phyloP scores from a whole-genome alignment of 2,888 invertebrate species.

The Syritta pipiens region DNA sequence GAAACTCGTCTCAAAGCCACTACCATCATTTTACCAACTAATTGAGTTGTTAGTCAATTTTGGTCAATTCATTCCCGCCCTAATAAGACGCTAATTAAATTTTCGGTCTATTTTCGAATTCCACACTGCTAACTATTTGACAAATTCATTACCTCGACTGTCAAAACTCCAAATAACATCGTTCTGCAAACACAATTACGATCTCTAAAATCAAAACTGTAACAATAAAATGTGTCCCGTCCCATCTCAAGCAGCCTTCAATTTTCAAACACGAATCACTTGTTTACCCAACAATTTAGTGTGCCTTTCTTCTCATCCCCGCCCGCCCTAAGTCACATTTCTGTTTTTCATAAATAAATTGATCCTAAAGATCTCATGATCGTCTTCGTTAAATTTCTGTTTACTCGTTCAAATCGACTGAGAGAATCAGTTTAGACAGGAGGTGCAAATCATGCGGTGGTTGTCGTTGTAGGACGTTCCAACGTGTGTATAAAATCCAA shows the following conservation, averaged over 20 bases:
- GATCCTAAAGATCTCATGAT: constrained; percentile 32
- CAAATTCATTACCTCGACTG: constrained; percentile 6
- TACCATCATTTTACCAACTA: constrained; percentile 42
- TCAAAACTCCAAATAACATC: no score
- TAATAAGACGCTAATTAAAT: constrained; percentile 41
- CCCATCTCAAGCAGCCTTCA: constrained; percentile 4
- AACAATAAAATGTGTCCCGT: constrained; percentile 13
- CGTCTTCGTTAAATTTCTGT: constrained; percentile 20
- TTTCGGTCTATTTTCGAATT: constrained; percentile 19
- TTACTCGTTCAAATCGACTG: constrained; percentile 26
- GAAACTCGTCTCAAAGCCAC: no score
- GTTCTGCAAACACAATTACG: no score
- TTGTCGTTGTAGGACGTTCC: constrained; percentile 5
- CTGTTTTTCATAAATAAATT: neutral
- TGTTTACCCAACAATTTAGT: constrained; percentile 28
- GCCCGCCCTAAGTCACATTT: no score
- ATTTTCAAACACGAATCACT: no score
- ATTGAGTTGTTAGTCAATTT: constrained; percentile 30
- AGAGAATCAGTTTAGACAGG: neutral
- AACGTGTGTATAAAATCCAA: neutral
- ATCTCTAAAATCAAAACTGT: constrained; percentile 43
- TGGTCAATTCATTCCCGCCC: neutral
- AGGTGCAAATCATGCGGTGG: neutral
- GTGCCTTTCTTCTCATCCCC: no score
- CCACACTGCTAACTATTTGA: constrained; percentile 19